Percentiles rank a stretch among this genome's conserved stretches.
Conservation (phyloP, 1,140 invertebrate species). For the Choristoneura fumiferana region DNA sequence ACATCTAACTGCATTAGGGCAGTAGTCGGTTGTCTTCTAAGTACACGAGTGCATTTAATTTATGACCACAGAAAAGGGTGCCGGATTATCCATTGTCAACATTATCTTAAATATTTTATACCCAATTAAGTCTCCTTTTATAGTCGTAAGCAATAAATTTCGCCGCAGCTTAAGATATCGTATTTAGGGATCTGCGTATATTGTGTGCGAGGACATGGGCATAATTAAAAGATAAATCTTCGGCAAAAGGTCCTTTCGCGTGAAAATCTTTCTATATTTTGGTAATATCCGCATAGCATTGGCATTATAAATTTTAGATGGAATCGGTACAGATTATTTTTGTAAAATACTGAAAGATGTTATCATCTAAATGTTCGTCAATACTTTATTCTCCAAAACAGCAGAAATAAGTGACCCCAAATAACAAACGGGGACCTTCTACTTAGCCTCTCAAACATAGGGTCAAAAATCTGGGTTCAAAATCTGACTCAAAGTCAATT, state of each 20-base stretch:
- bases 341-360: too few species aligned
- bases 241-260: not conserved
- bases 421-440: too few species aligned
- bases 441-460: too few species aligned
- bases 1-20: conserved; percentile 49
- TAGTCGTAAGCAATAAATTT: conserved; percentile 53
- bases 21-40: conserved; percentile 42
- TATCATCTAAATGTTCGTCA: too few species aligned
- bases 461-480: too few species aligned
- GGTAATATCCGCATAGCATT: conserved; percentile 21
- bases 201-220: conserved; percentile 22
- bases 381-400: too few species aligned
- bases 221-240: conserved; percentile 39
- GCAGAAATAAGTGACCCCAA: too few species aligned
- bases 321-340: too few species aligned
- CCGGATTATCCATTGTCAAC: conserved; percentile 62
- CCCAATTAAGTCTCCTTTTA: conserved; percentile 56
- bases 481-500: too few species aligned
- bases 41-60: conserved; percentile 60
- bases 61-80: conserved; percentile 65
- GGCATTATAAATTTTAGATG: too few species aligned
- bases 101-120: conserved; percentile 69
- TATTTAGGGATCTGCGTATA: conserved; percentile 23
- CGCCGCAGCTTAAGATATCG: conserved; percentile 31
- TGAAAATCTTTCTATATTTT: not conserved